Base-by-base conservation (phyloP, 2,888 invertebrate genomes). In the Caenorhabditis plicata region DNA sequence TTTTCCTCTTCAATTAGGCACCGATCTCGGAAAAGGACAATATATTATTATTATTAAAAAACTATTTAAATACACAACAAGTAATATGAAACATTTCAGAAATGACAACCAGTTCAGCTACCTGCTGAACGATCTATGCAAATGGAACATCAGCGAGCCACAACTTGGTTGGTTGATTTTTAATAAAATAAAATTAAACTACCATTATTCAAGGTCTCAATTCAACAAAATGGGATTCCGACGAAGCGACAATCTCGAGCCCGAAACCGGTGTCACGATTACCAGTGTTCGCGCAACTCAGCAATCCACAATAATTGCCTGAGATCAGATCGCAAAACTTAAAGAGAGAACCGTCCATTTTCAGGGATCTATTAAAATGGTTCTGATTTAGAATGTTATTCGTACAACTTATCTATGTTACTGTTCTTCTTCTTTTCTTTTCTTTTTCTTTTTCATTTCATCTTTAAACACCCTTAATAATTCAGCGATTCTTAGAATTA, bases 251-350 rank as follows among this genome's bases (percentile, higher is more conserved):
- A 31, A 15, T 27, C 25, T 17, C 44, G 1, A 29, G 15, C 5
- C 46, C 35, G 20, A 64, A 39, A 17, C 51, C 64, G 4, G 55
- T 61, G n/a, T n/a, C n/a, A n/a, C 58, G 71, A 44, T 54, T 71
- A 32, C 71, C 71, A 5, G 71, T 71, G 2, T 71, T 71, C 48
- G 67, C 71, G 0, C 69, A 69, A 32, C 63, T 71, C 32, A 61
- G 64, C 45, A 68, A 66, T 43, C 62, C 67, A 17, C 57, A 68
- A 55, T 64, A 38, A 55, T 40, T 9, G 11, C 11, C 8, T 17
- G 32, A 17, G n/a, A 15, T 32, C 7, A 32, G 32, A 17, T 32
- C 13, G 32, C 32, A 13, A 32, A 5, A 5, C 13, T 35, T 17
- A 20, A 5, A 15, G 42, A 51, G 35, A 51, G 50, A 51, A 51